Evolutionary conservation across 2,113 vertebrate genomes (phyloP).

Genomic region (Entelurus aequoreus): DNA sequence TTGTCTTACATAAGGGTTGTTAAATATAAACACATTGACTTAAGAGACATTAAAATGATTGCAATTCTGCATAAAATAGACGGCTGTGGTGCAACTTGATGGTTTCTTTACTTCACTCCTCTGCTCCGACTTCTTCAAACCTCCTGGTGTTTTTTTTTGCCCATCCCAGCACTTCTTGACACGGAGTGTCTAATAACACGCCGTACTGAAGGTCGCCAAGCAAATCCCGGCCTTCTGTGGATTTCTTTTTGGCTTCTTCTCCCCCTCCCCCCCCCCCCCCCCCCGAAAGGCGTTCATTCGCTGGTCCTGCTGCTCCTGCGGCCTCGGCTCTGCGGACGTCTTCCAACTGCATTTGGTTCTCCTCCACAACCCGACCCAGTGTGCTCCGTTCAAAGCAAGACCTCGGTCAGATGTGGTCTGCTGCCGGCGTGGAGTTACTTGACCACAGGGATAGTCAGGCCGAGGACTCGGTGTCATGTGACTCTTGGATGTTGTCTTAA

Average conservation of each 20-base stretch:
- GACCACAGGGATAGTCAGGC: constrained; percentile 7
- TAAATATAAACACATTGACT: no score
- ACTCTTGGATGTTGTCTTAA: constrained; percentile 7
- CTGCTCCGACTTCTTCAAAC: background rate
- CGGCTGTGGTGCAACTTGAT: no score
- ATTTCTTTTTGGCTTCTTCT: background rate
- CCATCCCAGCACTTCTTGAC: background rate
- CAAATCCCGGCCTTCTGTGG: background rate
- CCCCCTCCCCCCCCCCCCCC: no score
- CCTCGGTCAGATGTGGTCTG: constrained; percentile 3
- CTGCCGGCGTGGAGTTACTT: constrained; percentile 2
- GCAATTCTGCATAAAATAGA: no score
- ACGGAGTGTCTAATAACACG: background rate
- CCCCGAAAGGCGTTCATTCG: background rate
- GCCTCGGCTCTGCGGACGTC: background rate
- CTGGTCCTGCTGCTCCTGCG: background rate
- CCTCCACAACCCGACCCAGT: background rate
- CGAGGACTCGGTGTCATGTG: background rate
- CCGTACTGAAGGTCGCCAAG: background rate
- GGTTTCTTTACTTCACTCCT: no score
- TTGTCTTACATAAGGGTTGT: no score
- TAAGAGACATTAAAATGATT: no score
- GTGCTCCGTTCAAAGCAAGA: background rate
- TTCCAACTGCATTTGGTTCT: constrained; percentile 1
- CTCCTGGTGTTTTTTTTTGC: background rate